Percentiles rank a stretch among this genome's conserved stretches.
Evolutionary conservation across 1,140 invertebrate genomes (phyloP).

Genomic region (Aphidius ervi): DNA sequence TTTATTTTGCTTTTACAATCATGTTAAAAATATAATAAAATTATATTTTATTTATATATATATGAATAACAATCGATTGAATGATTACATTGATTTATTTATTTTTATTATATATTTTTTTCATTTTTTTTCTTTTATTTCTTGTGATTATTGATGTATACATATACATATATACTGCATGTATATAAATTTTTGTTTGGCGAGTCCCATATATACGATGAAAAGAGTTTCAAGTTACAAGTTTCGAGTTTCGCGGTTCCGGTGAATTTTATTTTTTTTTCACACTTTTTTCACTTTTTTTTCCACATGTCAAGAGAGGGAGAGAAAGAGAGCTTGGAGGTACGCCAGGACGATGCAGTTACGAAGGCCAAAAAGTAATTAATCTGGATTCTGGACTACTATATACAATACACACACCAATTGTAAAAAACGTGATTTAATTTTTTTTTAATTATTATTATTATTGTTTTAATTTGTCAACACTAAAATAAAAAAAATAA

Average conservation of each 20-base stretch:
- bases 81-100: not conserved
- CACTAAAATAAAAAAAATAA: no score
- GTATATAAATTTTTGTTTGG: not conserved
- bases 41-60: no score
- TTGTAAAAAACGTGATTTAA: constrained; percentile 12
- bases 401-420: not conserved
- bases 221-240: constrained; percentile 9
- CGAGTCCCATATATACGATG: no score
- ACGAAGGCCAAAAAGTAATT: constrained; percentile 6
- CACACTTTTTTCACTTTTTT: no score
- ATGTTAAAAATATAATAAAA: no score
- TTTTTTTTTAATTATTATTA: not conserved
- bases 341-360: constrained; percentile 17
- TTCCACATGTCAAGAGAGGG: no score
- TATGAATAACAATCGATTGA: not conserved
- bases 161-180: not conserved
- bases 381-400: not conserved
- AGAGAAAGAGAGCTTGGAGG: constrained; percentile 14
- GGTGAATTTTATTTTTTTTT: not conserved
- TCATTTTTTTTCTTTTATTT: not conserved
- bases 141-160: not conserved
- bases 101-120: not conserved
- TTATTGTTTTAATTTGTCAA: no score
- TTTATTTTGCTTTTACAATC: no score
- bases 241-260: constrained; percentile 20